Percentiles rank a stretch among this genome's conserved stretches.
phyloP scores from a whole-genome alignment of 2,797 vertebrate genomes.

The Mormyrus hasselquistii region DNA sequence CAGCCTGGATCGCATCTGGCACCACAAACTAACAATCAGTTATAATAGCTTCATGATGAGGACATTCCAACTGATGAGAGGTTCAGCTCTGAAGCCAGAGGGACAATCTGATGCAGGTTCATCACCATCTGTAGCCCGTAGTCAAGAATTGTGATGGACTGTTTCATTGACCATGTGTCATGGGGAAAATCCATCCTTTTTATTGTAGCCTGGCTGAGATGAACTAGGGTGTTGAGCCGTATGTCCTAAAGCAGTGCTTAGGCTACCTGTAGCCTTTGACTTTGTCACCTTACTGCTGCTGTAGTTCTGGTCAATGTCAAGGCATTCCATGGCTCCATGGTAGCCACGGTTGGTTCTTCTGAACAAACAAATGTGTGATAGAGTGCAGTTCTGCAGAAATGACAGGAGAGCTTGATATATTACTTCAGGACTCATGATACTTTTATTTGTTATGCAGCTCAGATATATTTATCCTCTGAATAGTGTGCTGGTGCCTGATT shows the following conservation, averaged over 20 bases:
- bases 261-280: background rate
- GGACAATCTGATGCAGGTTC: conserved; percentile 17
- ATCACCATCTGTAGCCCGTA: conserved; percentile 25
- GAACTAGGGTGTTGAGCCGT: background rate
- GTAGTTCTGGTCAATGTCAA: background rate
- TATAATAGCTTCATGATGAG: conserved; percentile 7
- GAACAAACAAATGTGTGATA: background rate
- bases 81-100: conserved; percentile 17
- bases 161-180: background rate
- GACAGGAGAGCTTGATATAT: background rate
- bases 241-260: background rate
- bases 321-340: background rate
- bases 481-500: background rate
- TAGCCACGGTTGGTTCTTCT: background rate
- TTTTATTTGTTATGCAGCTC: background rate
- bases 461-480: background rate
- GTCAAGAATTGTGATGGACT: conserved; percentile 23
- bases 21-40: conserved; percentile 1
- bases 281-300: background rate
- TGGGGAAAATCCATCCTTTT: conserved; percentile 23
- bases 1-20: conserved; percentile 7
- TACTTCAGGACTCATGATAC: background rate
- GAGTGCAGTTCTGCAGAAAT: no score
- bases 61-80: background rate
- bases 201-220: conserved; percentile 5